These are phyloP conservation scores for Arge pagana DNA, from an alignment of 2,888 invertebrate genomes.

Conservation along the genomic window DNA sequence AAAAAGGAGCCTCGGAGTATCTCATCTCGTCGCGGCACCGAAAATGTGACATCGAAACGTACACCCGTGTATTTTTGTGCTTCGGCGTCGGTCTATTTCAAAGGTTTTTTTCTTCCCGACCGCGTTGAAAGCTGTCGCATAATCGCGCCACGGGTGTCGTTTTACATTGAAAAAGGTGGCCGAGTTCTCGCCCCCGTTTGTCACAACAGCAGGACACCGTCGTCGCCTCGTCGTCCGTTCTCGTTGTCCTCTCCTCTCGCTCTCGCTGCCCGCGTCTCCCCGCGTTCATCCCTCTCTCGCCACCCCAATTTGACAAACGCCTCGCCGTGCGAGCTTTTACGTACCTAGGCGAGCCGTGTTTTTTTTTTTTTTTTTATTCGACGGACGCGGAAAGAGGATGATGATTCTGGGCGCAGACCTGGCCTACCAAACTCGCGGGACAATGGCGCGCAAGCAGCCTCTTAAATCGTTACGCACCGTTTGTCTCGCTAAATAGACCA, in stretches of 20 bases:
- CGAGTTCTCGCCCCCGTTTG: conserved; percentile 56
- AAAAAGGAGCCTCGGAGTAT: too few relatives aligned
- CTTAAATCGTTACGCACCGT: conserved; percentile 49
- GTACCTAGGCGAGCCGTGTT: too few relatives aligned
- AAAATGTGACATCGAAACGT: not conserved
- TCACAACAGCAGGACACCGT: conserved; percentile 46
- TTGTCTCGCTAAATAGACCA: conserved; percentile 49
- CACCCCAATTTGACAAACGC: too few relatives aligned
- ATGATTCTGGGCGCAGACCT: too few relatives aligned
- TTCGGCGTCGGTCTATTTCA: not conserved
- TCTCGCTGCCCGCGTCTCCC: too few relatives aligned
- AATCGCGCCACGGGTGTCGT: conserved; percentile 45
- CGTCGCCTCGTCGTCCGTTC: conserved; percentile 28
- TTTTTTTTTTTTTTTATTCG: too few relatives aligned
- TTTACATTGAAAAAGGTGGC: conserved; percentile 47
- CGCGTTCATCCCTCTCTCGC: too few relatives aligned
- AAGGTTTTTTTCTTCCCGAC: not conserved
- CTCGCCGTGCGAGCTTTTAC: too few relatives aligned
- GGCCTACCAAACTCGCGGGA: conserved; percentile 4
- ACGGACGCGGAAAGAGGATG: too few relatives aligned
- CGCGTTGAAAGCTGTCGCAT: conserved; percentile 27
- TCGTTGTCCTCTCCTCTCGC: conserved; percentile 27
- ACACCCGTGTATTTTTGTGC: not conserved
- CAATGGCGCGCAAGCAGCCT: conserved; percentile 19
- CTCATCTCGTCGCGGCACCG: not conserved